phyloP scores from a whole-genome alignment of 2,797 vertebrate genomes.

The Gymnothorax reevesii region DNA sequence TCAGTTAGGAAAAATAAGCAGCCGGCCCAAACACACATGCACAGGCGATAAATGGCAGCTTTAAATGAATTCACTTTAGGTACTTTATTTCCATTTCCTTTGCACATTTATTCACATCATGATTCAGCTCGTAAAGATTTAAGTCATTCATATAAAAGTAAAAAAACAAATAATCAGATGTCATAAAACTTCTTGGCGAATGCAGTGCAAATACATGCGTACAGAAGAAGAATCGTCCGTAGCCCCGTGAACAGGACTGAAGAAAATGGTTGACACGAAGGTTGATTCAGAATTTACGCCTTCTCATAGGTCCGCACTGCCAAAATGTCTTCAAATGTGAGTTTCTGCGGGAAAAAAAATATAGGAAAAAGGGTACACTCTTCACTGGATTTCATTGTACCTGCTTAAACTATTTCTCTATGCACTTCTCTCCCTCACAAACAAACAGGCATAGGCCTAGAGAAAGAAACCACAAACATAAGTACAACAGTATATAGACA shows the following conservation, averaged over 20 bases:
- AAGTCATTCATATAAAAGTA: constrained; percentile 50
- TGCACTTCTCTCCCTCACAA: too few relatives aligned
- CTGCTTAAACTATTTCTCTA: too few relatives aligned
- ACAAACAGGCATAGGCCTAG: background rate
- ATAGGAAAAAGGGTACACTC: background rate
- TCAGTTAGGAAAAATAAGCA: too few relatives aligned
- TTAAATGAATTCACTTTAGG: background rate
- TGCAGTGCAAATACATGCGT: constrained; percentile 63
- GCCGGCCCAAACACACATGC: background rate
- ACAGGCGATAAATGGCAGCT: background rate
- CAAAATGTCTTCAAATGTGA: constrained; percentile 83
- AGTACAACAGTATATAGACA: background rate
- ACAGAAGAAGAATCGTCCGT: constrained; percentile 58
- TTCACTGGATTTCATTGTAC: background rate
- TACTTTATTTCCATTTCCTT: constrained; percentile 59
- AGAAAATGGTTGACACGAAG: constrained; percentile 34
- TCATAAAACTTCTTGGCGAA: constrained; percentile 50
- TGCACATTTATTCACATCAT: constrained; percentile 56
- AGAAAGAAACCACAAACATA: background rate
- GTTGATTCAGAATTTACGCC: constrained; percentile 67
- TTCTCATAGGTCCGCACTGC: constrained; percentile 92
- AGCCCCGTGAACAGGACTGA: constrained; percentile 56
- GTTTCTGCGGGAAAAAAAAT: constrained; percentile 71
- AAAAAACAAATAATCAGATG: constrained; percentile 56
- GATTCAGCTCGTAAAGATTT: constrained; percentile 53